Conservation (phyloP, 2,113 vertebrate genomes). For the Glareola pratincola region DNA sequence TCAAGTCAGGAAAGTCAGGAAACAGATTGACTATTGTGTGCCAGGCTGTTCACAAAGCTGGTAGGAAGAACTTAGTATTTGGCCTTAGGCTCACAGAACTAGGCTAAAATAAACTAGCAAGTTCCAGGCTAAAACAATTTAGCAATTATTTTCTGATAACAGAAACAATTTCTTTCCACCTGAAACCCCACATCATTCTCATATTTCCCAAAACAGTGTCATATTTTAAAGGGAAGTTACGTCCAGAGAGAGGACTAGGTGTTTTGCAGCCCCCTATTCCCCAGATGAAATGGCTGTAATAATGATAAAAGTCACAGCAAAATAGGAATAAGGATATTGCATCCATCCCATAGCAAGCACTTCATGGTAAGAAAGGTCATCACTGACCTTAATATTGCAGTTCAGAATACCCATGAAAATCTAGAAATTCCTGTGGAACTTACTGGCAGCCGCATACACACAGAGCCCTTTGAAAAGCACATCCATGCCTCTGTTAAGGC, state of each 20-base stretch:
- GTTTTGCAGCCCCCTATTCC: background rate
- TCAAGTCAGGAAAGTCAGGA: background rate
- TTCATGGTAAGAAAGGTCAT: background rate
- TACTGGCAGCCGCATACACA: background rate
- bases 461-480: background rate
- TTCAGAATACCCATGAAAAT: background rate
- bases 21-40: background rate
- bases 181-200: background rate
- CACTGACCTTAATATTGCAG: background rate
- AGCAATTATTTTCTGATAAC: background rate
- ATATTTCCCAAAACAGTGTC: background rate
- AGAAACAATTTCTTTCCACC: background rate
- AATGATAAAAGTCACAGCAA: background rate
- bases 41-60: background rate
- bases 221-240: background rate
- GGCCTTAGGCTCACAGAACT: background rate
- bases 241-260: background rate
- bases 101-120: background rate
- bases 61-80: background rate
- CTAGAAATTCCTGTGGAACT: background rate
- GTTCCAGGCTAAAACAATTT: background rate
- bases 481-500: background rate
- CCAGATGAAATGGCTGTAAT: background rate
- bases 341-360: background rate
- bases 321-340: background rate